A percentile compares a stretch with the other conserved stretches of the same genome.
Conservation (phyloP, 2,113 vertebrate species). For the Spizaetus ornatus region DNA sequence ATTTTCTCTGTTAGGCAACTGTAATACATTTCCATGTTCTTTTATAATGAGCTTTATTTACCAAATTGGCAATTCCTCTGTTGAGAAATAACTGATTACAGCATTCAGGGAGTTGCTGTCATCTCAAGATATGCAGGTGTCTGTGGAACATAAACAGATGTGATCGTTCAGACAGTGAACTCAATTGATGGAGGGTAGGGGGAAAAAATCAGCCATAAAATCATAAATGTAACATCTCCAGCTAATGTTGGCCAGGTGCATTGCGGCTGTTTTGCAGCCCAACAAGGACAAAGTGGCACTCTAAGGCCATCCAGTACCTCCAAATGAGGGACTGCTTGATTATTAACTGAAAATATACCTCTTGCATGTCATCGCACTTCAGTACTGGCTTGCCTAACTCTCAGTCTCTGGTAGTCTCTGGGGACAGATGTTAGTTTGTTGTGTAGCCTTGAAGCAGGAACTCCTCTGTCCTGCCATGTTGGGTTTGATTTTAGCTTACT, state of each 20-base stretch:
- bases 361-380: not conserved
- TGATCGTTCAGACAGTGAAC: constrained; percentile 58
- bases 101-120: constrained; percentile 68
- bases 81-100: constrained; percentile 73
- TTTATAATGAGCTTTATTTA: constrained; percentile 74
- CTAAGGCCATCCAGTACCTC: not conserved
- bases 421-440: not conserved
- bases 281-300: not conserved
- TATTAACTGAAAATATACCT: not conserved
- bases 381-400: not conserved
- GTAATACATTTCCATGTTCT: constrained; percentile 63
- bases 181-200: not conserved
- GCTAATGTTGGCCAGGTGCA: constrained; percentile 23
- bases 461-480: not conserved
- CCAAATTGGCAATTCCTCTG: constrained; percentile 74
- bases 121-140: constrained; percentile 70
- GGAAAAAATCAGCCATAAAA: constrained; percentile 15
- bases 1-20: constrained; percentile 64
- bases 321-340: not conserved
- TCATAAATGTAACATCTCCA: constrained; percentile 7
- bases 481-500: not conserved
- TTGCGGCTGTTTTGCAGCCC: not conserved
- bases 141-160: constrained; percentile 69
- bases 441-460: not conserved
- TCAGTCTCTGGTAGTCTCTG: not conserved